phyloP scores from a whole-genome alignment of 2,888 invertebrate genomes.

The Furcula furcula region DNA sequence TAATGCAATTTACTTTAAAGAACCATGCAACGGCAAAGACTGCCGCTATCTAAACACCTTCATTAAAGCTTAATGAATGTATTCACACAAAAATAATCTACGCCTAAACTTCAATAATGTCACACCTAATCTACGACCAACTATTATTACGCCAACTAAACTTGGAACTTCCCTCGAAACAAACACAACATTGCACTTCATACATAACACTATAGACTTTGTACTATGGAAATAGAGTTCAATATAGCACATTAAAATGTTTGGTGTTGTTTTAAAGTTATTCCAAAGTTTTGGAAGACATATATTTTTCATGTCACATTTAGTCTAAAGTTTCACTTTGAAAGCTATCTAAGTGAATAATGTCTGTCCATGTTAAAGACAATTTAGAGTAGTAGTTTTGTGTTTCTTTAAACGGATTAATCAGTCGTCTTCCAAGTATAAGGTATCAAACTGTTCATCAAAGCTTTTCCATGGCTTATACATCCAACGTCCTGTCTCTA shows the following conservation, averaged over 20 bases:
- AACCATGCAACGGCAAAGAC: too few species aligned
- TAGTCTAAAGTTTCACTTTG: conserved; percentile 13
- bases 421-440: too few species aligned
- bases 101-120: conserved; percentile 3
- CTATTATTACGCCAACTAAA: conserved; percentile 17
- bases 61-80: not conserved
- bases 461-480: too few species aligned
- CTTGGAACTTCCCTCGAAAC: conserved; percentile 6
- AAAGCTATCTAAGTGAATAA: too few species aligned
- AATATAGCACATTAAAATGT: not conserved
- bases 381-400: too few species aligned
- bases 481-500: too few species aligned
- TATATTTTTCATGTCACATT: conserved; percentile 12
- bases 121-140: conserved; percentile 10
- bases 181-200: not conserved
- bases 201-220: not conserved
- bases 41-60: too few species aligned
- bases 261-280: not conserved
- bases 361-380: too few species aligned
- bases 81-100: not conserved
- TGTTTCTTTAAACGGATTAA: too few species aligned
- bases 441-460: too few species aligned
- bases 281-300: conserved; percentile 14
- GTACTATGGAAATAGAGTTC: conserved; percentile 1
- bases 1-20: too few species aligned